Evolutionary conservation across 1,140 invertebrate genomes (phyloP).

Genomic region (Zaprionus capensis): DNA sequence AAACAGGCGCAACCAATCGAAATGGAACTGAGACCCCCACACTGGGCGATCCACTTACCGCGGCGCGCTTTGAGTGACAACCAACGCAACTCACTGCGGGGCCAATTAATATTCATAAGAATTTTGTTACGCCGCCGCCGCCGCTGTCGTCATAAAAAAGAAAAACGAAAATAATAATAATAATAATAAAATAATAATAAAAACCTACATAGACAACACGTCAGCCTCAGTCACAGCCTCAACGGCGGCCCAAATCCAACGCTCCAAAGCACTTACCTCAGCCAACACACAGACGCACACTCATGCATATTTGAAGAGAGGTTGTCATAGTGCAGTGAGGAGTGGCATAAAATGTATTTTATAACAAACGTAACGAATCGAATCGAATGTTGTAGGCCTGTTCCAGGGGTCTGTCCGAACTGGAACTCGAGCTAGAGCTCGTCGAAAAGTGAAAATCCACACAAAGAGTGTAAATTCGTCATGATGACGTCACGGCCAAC

Average conservation of each 20-base stretch:
- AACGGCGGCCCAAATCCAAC: conserved; percentile 34
- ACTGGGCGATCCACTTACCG: conserved; percentile 41
- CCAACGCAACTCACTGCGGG: conserved; percentile 40
- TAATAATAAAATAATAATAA: conserved; percentile 43
- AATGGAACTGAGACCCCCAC: conserved; percentile 26
- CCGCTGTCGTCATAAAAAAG: conserved; percentile 3
- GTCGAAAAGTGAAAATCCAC: conserved; percentile 47
- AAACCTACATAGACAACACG: conserved; percentile 49
- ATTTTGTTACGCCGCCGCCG: conserved; percentile 52
- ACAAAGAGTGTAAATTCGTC: conserved; percentile 59
- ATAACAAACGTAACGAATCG: conserved; percentile 62
- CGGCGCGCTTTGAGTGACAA: conserved; percentile 43
- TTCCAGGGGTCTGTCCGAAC: conserved; percentile 3
- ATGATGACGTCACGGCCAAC: conserved; percentile 66
- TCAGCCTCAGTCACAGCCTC: conserved; percentile 35
- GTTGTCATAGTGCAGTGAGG: conserved; percentile 18
- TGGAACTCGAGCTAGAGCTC: conserved; percentile 29
- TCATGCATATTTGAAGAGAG: conserved; percentile 7
- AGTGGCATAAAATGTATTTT: conserved; percentile 52
- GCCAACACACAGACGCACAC: conserved; percentile 20
- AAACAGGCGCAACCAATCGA: conserved; percentile 39
- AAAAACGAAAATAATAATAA: conserved; percentile 30
- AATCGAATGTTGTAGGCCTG: conserved; percentile 49
- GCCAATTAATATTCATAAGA: conserved; percentile 64
- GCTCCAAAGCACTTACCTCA: conserved; percentile 47